These are phyloP conservation scores for Desmodus rotundus DNA, from an alignment of 2,113 vertebrate species.

Conservation along the genomic window DNA sequence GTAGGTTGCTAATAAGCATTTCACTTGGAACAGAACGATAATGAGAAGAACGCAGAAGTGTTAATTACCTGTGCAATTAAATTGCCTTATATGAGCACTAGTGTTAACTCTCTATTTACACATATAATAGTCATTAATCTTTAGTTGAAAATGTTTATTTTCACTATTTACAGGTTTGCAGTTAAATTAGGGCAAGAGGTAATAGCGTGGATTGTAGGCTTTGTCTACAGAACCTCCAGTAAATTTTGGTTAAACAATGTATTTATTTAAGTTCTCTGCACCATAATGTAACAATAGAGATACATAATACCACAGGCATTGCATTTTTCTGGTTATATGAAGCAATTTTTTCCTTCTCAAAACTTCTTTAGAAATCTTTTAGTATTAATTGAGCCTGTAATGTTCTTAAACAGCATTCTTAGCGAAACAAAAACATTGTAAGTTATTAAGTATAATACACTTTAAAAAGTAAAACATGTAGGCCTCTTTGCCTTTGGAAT, in stretches of 20 bases:
- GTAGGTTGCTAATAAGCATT: slow-evolving; percentile 67
- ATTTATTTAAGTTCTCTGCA: not conserved
- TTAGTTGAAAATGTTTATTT: slow-evolving; percentile 16
- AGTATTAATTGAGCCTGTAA: not conserved
- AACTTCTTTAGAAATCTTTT: not conserved
- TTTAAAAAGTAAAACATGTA: not conserved
- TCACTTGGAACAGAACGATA: slow-evolving; percentile 73
- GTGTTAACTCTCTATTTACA: slow-evolving; percentile 58
- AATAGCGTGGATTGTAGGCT: not conserved
- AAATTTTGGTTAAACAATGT: not conserved
- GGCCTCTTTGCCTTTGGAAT: not conserved
- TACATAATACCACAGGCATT: not conserved
- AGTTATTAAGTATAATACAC: not conserved
- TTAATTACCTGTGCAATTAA: slow-evolving; percentile 78
- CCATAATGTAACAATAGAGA: rapidly evolving
- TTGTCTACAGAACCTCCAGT: not conserved
- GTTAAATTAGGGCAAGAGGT: not conserved
- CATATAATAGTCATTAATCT: slow-evolving; percentile 8
- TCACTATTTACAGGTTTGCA: not conserved
- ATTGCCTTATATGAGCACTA: slow-evolving; percentile 29
- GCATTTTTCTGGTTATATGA: not conserved
- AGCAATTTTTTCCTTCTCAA: not conserved
- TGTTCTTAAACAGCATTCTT: not conserved
- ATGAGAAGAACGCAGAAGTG: slow-evolving; percentile 69
- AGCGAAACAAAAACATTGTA: not conserved